A percentile compares a stretch with the other conserved stretches of the same genome.
Conservation (phyloP, 2,888 invertebrate species). For the Hypena proboscidalis region DNA sequence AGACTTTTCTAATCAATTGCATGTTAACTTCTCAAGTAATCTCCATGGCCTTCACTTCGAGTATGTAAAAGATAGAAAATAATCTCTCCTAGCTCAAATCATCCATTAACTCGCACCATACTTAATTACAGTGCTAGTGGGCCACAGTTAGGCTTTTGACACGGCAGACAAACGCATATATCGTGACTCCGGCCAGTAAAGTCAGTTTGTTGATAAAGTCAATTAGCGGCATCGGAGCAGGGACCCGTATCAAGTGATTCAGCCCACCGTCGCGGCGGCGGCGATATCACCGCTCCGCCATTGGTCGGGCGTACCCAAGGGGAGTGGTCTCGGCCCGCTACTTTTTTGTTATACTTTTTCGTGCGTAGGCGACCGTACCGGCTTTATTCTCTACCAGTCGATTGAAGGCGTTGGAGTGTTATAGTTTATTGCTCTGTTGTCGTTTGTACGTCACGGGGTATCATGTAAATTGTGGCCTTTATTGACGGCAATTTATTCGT, state of each 20-base stretch:
- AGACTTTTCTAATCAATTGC: constrained; percentile 9
- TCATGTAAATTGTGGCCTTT: constrained; percentile 75
- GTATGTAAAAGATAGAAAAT: constrained; percentile 34
- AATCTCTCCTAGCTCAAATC: constrained; percentile 62
- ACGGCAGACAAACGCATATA: constrained; percentile 81
- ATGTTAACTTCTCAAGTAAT: constrained; percentile 16
- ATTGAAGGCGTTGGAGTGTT: constrained; percentile 81
- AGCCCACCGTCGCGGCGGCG: constrained; percentile 74
- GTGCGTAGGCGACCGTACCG: constrained; percentile 75
- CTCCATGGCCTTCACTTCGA: constrained; percentile 25
- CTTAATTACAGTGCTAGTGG: constrained; percentile 78
- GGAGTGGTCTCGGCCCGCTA: constrained; percentile 75
- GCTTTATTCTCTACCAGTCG: constrained; percentile 82
- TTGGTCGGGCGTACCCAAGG: constrained; percentile 73
- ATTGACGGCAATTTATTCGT: constrained; percentile 62
- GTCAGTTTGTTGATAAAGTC: constrained; percentile 85
- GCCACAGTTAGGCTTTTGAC: constrained; percentile 82
- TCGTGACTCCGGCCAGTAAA: constrained; percentile 84
- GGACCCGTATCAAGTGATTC: constrained; percentile 80
- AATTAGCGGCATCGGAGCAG: constrained; percentile 84
- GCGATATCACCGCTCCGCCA: constrained; percentile 61
- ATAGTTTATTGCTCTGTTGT: constrained; percentile 80
- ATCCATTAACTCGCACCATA: constrained; percentile 71
- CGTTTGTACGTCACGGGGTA: constrained; percentile 65
- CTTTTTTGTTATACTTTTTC: constrained; percentile 76